These are phyloP conservation scores for Pogona vitticeps DNA, from an alignment of 2,113 vertebrate species.

Conservation along the genomic window DNA sequence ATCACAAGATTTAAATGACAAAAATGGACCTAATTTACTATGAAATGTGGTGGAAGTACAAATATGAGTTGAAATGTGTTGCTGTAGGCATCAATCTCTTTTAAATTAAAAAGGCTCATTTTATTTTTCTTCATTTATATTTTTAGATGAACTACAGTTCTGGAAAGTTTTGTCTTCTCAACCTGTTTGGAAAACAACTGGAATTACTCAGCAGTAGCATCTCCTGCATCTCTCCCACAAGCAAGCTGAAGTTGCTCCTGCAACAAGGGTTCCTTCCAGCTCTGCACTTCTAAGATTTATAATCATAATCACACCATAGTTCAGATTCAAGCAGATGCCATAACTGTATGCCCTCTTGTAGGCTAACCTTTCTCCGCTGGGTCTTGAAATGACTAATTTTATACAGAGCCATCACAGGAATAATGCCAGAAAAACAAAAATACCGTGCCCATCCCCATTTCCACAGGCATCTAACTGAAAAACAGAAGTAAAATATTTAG, in stretches of 20 bases:
- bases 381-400: slow-evolving; percentile 25
- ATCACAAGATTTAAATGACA: neutral
- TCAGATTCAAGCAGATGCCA: neutral
- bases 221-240: neutral
- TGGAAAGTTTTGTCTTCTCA: too few relatives aligned
- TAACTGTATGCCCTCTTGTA: neutral
- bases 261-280: too few relatives aligned
- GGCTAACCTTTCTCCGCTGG: neutral
- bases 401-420: neutral
- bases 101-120: neutral
- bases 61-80: neutral
- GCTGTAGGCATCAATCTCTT: neutral
- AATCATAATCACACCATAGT: too few relatives aligned
- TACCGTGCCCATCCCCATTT: slow-evolving; percentile 1
- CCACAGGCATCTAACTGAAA: slow-evolving; percentile 7
- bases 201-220: neutral
- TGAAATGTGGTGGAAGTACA: neutral
- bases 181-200: neutral
- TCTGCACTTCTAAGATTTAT: too few relatives aligned
- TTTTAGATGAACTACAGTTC: neutral
- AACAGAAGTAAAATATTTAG: neutral
- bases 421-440: slow-evolving; percentile 27
- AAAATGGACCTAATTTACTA: neutral
- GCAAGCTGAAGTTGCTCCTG: neutral
- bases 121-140: neutral